Base-by-base conservation (phyloP, 2,888 invertebrate genomes). In the Camponotus fellah region DNA sequence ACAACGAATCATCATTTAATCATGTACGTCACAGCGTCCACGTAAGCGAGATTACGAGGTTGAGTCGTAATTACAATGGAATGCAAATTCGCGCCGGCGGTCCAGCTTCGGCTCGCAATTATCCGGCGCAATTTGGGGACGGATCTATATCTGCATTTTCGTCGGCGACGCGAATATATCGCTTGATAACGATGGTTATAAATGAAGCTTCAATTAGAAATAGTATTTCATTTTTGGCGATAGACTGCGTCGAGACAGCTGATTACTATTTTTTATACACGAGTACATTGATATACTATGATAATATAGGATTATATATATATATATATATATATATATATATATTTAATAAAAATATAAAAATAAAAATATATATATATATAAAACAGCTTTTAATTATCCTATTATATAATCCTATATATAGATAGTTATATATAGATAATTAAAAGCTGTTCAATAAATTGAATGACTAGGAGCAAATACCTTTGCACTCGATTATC, bases 11-110 rank as follows among this genome's bases (percentile, higher is more conserved):
- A 26, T 66, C 37, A 34, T 60, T 9, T 40, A 53, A 40, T n/a
- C 17, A 65, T n/a, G 14, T 49, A 46, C 14, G 69, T 68, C 75
- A 40, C 72, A 71, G 69, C 79, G 71, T 62, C 76, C 65, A 74
- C 80, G 85, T 77, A 74, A 88, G 84, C 74, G 77, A 72, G 88
- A 88, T 88, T 87, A 86, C 60, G 49, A 26, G 65, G 72, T 10
- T 56, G 86, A 84, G 81, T 82, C 49, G 85, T 87, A 85, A 88
- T 87, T 86, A 85, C 71, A 81, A 84, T 49, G 88, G 82, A 72
- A 87, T 88, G 88, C 85, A 88, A 89, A 86, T 83, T 66, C 71
- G 74, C 68, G 75, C 56, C n/a, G 66, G 21, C 71, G 12, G 77
- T 8, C 56, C 80, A 82, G 40, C 60, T 26, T 1, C 34, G 43